Evolutionary conservation across 2,888 invertebrate species (phyloP), one percentile per base, ranked within the genome.

Genomic region (Netelia virgata): DNA sequence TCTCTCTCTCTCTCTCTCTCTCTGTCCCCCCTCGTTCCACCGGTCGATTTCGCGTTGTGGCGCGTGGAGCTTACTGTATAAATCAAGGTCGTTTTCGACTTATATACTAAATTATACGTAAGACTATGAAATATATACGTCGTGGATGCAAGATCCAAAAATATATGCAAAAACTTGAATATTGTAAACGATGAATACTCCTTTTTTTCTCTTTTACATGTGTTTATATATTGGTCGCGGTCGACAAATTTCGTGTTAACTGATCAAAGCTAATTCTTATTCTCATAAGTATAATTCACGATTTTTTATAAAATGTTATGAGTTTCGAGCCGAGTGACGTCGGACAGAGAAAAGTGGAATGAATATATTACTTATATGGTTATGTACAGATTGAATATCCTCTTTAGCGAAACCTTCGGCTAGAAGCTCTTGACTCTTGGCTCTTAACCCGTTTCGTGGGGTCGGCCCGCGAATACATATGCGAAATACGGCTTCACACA

Each of bases 381-480:
- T 47, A 36, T 53, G 66, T 43, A 43, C 57, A 61, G 68, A 68
- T 77, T n/a, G 68, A 88, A 88, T 86, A 88, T 89, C 88, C 89
- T 90, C 88, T 89, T 90, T 89, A 89, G 87, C 86, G 53, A 76
- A 79, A 82, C 82, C 86, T 90, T 90, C 87, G 88, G 86, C 87
- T 88, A 88, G 87, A 87, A 87, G 87, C 87, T 83, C 88, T 88
- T 79, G 89, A 90, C 89, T 86, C 87, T 80, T 68, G 87, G 85
- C 89, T 87, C 89, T 91, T 92, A 91, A 92, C 91, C 90, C 89
- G 90, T 89, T 92, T 92, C 89, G 87, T 85, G 68, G 63, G 68
- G 78, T 74, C 63, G 77, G 28, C 63, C 59, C 78, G 69, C 61
- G 14, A 47, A 74, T 18, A 57, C 9, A 18, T 57, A 9, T 47